A percentile compares a stretch with the other conserved stretches of the same genome.
Conservation (phyloP, 2,888 invertebrate species). For the Perdita meconis region DNA sequence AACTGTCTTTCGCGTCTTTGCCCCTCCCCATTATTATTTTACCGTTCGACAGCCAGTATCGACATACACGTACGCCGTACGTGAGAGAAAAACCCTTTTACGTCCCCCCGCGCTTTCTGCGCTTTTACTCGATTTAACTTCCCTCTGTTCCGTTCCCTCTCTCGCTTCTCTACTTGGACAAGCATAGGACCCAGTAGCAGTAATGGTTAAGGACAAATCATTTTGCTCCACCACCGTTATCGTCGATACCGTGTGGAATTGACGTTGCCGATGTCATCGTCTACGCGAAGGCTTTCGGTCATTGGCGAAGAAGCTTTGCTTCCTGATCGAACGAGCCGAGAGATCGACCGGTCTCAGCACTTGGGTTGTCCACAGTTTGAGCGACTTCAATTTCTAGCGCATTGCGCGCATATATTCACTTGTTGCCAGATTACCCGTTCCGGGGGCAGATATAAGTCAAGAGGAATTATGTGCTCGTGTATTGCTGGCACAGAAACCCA, state of each 20-base stretch:
- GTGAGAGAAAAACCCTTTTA: constrained; percentile 75
- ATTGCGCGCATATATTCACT: constrained; percentile 46
- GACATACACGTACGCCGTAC: constrained; percentile 77
- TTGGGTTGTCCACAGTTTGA: constrained; percentile 3
- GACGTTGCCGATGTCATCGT: constrained; percentile 62
- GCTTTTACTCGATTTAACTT: constrained; percentile 77
- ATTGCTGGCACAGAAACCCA: constrained; percentile 29
- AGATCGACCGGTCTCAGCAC: constrained; percentile 43
- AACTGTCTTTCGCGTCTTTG: constrained; percentile 55
- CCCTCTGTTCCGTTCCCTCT: constrained; percentile 33
- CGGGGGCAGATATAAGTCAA: constrained; percentile 47
- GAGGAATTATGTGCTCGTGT: constrained; percentile 37
- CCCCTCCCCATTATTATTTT: constrained; percentile 77
- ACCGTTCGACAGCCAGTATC: constrained; percentile 74
- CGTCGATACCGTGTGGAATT: constrained; percentile 42
- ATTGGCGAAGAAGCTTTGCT: constrained; percentile 67
- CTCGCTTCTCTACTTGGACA: constrained; percentile 17
- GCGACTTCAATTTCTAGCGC: constrained; percentile 59
- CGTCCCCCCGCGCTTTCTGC: constrained; percentile 60
- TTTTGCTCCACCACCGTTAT: constrained; percentile 67
- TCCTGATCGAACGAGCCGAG: constrained; percentile 64
- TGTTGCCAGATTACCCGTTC: constrained; percentile 54
- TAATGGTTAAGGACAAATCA: constrained; percentile 75
- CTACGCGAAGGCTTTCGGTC: constrained; percentile 44
- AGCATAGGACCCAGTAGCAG: constrained; percentile 50